Base-by-base conservation (phyloP, 2,113 vertebrate species). In the Dipodomys merriami region DNA sequence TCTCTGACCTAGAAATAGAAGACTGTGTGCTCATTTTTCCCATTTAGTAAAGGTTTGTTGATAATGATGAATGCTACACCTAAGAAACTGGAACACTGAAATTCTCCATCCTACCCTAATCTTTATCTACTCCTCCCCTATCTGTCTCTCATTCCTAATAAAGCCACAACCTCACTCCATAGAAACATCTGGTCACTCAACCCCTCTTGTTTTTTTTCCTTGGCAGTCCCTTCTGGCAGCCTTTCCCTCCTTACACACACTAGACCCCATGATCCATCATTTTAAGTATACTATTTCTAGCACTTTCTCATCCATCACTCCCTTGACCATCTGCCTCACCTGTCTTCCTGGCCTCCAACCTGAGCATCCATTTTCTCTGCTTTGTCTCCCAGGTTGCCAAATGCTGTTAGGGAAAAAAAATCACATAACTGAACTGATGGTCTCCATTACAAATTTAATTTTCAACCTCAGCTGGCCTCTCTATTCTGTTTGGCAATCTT, bases 1-100 rank as follows among this genome's bases (percentile, higher is more conserved):
- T 57, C 16, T 62, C 68, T 95, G 90, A 94, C 96, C 94, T 95
- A 94, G 83, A 97, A 92, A 94, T 60, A 5, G 20, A 20, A 35
- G 62, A 44, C n/a, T 29, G 33, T 95, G 83, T 95, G 81, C 77
- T 96, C 82, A 82, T 94, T 94, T 39, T 57, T 93, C 23, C 64
- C 33, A 35, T 49, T 92, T 92, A 81, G 83, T 65, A 84, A 72
- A 95, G 25, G 13, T 65, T 88, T 71, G 23, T 39, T 95, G 86
- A 94, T 88, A 62, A 74, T 93, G 95, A 96, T 95, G 57, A 77
- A 96, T 94, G 91, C 2, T 71, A 49, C 10, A 44, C 39, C 33
- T 78, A n/a, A 87, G 57, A 89, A 97, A 97, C 0, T 62, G 27
- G 93, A 91, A 62, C 81, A 11, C 76, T 73, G 74, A 64, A 94